Conservation (phyloP, 2,797 vertebrate genomes). For the Phyllotis vaccarum region DNA sequence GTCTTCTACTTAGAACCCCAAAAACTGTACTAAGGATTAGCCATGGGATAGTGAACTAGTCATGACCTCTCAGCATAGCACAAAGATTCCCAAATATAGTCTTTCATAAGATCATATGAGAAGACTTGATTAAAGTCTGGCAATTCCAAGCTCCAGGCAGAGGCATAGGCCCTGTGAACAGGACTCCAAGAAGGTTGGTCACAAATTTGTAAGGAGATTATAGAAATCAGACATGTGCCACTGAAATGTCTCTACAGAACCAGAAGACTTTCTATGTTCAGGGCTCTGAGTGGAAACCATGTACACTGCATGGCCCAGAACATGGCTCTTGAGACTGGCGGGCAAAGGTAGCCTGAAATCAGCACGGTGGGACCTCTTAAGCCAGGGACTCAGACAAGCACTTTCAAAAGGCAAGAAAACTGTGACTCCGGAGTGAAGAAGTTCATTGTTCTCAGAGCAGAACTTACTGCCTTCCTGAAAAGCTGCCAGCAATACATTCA, state of each 20-base stretch:
- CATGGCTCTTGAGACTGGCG: not conserved
- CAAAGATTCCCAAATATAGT: not conserved
- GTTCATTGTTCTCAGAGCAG: not conserved
- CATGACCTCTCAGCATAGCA: not conserved
- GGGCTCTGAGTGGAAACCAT: not conserved
- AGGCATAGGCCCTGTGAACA: not conserved
- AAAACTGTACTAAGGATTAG: not conserved
- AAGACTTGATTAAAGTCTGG: not conserved
- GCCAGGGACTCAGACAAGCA: not conserved
- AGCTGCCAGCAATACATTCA: not conserved
- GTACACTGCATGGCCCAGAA: not conserved
- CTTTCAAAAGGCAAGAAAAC: not conserved
- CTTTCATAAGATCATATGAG: rapidly evolving
- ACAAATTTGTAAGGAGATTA: not conserved
- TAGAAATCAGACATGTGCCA: not conserved
- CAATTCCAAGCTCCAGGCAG: not conserved
- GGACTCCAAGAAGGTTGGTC: rapidly evolving
- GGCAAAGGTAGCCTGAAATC: not conserved
- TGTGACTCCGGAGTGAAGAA: not conserved
- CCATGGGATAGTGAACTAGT: not conserved
- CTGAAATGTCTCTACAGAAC: too few species aligned
- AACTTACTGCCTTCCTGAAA: not conserved
- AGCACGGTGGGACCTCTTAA: not conserved
- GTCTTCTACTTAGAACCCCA: not conserved
- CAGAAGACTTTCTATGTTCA: not conserved